Evolutionary conservation across 2,797 vertebrate species (phyloP).

Genomic region (Lagodon rhomboides): DNA sequence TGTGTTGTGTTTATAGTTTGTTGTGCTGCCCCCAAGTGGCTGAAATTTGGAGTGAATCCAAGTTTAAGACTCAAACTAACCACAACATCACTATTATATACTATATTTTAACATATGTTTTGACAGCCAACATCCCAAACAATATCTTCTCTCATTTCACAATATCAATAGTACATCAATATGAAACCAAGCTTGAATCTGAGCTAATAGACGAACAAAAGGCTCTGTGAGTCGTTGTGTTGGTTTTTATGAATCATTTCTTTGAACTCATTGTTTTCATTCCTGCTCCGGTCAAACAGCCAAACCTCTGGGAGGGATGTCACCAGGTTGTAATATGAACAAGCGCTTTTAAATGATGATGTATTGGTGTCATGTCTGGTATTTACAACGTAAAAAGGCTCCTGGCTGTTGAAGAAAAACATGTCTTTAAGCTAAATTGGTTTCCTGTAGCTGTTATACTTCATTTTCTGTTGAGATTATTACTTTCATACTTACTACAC

Average conservation of each 20-base stretch:
- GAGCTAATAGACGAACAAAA: neutral
- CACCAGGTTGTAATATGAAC: neutral
- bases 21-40: neutral
- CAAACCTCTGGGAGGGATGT: neutral
- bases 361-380: neutral
- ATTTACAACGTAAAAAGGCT: neutral
- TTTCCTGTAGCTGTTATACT: constrained; percentile 1
- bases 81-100: too few species aligned
- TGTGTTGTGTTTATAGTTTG: neutral
- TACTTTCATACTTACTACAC: neutral
- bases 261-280: neutral
- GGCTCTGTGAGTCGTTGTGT: too few species aligned
- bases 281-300: neutral
- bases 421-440: neutral
- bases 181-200: neutral
- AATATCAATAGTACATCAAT: neutral
- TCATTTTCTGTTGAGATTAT: neutral
- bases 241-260: neutral
- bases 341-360: constrained; percentile 4
- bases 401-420: neutral
- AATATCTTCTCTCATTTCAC: neutral
- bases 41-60: neutral
- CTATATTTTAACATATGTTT: neutral
- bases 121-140: neutral
- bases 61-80: neutral